Conservation (phyloP, 2,113 vertebrate genomes). For the Fulica atra region DNA sequence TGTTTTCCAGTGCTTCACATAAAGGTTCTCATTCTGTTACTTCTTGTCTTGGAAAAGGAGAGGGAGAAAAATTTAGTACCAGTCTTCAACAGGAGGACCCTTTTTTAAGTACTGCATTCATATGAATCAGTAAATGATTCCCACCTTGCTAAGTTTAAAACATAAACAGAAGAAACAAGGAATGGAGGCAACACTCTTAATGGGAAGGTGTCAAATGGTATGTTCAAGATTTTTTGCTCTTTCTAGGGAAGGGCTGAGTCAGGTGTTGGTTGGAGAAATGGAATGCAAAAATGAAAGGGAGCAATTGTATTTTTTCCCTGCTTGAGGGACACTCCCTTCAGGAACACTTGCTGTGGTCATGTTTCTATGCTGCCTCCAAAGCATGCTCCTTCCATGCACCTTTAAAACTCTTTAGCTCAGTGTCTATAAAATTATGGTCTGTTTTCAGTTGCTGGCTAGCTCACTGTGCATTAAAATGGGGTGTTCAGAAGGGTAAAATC, state of each 20-base stretch:
- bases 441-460: neutral
- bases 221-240: neutral
- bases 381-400: neutral
- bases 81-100: neutral
- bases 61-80: neutral
- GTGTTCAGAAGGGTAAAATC: conserved; percentile 13
- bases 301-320: neutral
- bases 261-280: neutral
- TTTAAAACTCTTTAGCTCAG: neutral
- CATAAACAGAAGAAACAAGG: neutral
- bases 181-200: neutral
- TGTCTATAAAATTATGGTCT: neutral
- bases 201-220: neutral
- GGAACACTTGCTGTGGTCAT: neutral
- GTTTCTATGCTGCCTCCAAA: neutral
- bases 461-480: neutral
- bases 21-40: neutral
- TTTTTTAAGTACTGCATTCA: neutral
- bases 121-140: neutral
- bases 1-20: neutral
- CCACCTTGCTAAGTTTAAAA: neutral
- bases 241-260: neutral
- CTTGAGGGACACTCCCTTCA: neutral
- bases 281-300: neutral
- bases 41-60: neutral